Conservation (phyloP, 2,888 invertebrate species). For the Ptilodon capucinus region DNA sequence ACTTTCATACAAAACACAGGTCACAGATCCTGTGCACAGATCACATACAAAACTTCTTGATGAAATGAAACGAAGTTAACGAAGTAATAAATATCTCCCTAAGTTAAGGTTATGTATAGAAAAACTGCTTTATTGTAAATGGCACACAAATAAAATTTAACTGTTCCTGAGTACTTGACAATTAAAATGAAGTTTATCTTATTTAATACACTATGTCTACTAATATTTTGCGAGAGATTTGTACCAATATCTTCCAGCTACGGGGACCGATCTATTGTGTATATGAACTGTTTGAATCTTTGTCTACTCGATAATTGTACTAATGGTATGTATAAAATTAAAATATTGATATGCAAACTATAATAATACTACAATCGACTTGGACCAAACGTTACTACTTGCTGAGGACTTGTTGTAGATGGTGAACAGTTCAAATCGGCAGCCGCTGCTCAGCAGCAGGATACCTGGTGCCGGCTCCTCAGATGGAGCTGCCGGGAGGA, state of each 20-base stretch:
- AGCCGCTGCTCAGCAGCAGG: slow-evolving; percentile 36
- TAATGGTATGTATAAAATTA: slow-evolving; percentile 58
- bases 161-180: no score
- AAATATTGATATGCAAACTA: no score
- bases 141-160: no score
- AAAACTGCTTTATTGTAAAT: no score
- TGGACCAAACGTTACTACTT: no score
- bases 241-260: slow-evolving; percentile 44
- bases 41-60: no score
- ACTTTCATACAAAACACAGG: no score
- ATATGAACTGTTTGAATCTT: slow-evolving; percentile 77
- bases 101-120: no score
- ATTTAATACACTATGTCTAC: slow-evolving; percentile 4
- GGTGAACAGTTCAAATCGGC: slow-evolving; percentile 38
- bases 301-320: slow-evolving; percentile 76
- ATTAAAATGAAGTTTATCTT: slow-evolving; percentile 14
- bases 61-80: no score
- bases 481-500: slow-evolving; percentile 94
- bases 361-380: no score
- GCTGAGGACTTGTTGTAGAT: slow-evolving; percentile 30
- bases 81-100: no score
- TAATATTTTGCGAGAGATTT: slow-evolving; percentile 29
- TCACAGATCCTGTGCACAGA: no score
- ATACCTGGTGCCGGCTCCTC: slow-evolving; percentile 63
- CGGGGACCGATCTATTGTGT: slow-evolving; percentile 82